Conservation (phyloP, 2,797 vertebrate species). For the Urocyon cinereoargenteus region DNA sequence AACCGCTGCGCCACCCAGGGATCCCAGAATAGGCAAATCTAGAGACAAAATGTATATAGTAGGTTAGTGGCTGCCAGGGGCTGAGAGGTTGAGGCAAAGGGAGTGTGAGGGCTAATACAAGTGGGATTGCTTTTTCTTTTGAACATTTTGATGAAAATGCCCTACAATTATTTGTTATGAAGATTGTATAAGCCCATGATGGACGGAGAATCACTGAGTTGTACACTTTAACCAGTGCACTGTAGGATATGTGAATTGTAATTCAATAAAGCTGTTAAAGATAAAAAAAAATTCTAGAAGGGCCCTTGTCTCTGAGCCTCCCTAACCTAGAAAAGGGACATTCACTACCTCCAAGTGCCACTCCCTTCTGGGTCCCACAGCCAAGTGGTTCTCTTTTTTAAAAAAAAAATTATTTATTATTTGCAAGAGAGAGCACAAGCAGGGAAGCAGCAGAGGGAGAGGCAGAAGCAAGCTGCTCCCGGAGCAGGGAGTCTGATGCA, state of each 20-base stretch:
- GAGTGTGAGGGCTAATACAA: background rate
- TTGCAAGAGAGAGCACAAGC: too few relatives aligned
- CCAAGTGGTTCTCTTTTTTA: too few relatives aligned
- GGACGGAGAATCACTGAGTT: background rate
- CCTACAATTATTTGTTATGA: background rate
- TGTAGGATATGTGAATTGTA: background rate
- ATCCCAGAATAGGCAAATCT: background rate
- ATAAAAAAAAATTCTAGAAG: slow-evolving; percentile 14
- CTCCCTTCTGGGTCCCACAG: background rate
- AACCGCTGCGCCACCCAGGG: too few relatives aligned
- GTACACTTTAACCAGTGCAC: background rate
- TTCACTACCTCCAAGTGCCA: background rate
- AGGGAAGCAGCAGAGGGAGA: too few relatives aligned
- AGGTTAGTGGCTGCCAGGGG: background rate
- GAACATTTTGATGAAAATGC: background rate
- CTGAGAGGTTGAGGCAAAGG: background rate
- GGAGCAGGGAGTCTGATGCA: too few relatives aligned
- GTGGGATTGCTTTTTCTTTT: background rate
- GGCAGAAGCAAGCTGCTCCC: too few relatives aligned
- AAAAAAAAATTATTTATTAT: too few relatives aligned
- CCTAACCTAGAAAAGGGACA: background rate
- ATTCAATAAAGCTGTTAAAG: background rate
- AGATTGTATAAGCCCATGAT: background rate
- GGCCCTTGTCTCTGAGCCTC: background rate
- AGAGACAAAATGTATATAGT: background rate